A percentile compares a stretch with the other conserved stretches of the same genome.
These are phyloP conservation scores for Polyommatus icarus DNA, from an alignment of 2,888 invertebrate species.

Conservation along the genomic window DNA sequence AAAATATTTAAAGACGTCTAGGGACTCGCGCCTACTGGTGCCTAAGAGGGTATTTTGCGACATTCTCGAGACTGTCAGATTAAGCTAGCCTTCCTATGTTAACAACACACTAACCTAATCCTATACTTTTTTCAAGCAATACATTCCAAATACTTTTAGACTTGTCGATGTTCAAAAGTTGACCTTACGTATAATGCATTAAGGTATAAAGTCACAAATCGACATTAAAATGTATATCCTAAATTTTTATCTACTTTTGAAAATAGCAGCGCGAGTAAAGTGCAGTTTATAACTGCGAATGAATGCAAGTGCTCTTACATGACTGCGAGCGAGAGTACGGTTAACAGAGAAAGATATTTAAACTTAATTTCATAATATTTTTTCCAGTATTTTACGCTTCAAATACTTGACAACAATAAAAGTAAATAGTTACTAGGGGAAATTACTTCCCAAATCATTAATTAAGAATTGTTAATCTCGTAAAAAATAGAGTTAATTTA, in stretches of 20 bases:
- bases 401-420: too few relatives aligned
- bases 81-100: not conserved
- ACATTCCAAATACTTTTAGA: not conserved
- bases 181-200: not conserved
- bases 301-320: constrained; percentile 12
- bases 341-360: not conserved
- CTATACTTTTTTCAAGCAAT: not conserved
- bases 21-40: too few relatives aligned
- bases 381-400: too few relatives aligned
- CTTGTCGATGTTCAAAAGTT: not conserved
- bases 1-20: too few relatives aligned
- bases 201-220: not conserved
- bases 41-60: too few relatives aligned
- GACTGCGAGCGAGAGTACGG: not conserved
- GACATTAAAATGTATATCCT: not conserved
- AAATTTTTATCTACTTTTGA: not conserved
- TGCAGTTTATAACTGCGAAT: constrained; percentile 16
- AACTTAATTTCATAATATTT: not conserved
- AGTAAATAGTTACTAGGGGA: too few relatives aligned
- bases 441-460: too few relatives aligned
- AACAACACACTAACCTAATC: not conserved
- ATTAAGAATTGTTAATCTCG: too few relatives aligned
- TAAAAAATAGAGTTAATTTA: too few relatives aligned
- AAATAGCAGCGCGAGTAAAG: constrained; percentile 2
- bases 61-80: too few relatives aligned